Evolutionary conservation across 1,140 invertebrate species (phyloP).

Genomic region (Drosophila sulfurigaster): DNA sequence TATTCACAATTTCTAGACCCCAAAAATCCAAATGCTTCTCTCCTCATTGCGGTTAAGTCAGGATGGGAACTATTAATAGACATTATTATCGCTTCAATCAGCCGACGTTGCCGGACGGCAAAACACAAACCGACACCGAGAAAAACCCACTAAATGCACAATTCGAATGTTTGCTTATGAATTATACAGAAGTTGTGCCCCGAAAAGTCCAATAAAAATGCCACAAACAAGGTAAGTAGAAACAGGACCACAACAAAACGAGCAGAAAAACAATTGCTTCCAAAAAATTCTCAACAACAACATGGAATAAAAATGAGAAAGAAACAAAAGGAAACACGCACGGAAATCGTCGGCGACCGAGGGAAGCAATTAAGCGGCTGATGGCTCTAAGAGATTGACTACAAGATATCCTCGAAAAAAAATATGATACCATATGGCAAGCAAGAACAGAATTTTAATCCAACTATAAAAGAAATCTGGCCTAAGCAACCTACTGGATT

Average conservation of each 20-base stretch:
- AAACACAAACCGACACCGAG: conserved; percentile 2
- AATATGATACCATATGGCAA: not conserved
- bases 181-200: conserved; percentile 61
- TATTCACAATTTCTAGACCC: not conserved
- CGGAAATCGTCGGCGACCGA: conserved; percentile 58
- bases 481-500: no score
- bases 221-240: conserved; percentile 8
- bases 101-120: conserved; percentile 11
- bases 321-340: conserved; percentile 56
- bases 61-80: conserved; percentile 57
- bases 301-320: conserved; percentile 10
- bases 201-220: conserved; percentile 30
- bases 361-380: conserved; percentile 35
- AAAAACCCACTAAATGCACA: conserved; percentile 29
- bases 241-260: conserved; percentile 3
- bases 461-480: no score
- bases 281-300: conserved; percentile 18
- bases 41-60: not conserved
- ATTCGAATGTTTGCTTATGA: conserved; percentile 62
- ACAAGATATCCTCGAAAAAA: conserved; percentile 8
- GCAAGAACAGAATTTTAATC: no score
- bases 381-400: not conserved
- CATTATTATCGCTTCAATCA: conserved; percentile 63
- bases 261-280: conserved; percentile 20
- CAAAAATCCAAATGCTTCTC: conserved; percentile 1